Evolutionary conservation across 2,797 vertebrate genomes (phyloP), one percentile per base, ranked within the genome.

Genomic region (Stomatorhinus walkeri): DNA sequence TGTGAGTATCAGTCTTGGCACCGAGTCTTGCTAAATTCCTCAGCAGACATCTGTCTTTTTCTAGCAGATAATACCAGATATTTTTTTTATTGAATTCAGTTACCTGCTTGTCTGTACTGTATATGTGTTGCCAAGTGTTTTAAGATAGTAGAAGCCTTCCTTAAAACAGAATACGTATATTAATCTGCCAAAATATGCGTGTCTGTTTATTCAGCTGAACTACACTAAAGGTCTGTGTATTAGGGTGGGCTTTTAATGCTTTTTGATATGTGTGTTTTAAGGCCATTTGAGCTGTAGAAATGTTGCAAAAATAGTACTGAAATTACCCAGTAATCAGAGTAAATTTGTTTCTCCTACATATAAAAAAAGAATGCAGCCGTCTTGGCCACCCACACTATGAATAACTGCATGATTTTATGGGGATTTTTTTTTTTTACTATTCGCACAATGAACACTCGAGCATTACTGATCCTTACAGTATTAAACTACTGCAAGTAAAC

Each of bases 341-440:
- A 46, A 68, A 43, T 0, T 40, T 54, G 54, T 90, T 88, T 89
- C 61, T 64, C 22, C 59, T 28, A 28, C 43, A 40, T 32, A 6
- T 40, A 14, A 9, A 2, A 2, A 4, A 14, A 54, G 68, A 36
- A 76, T 48, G 12, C 16, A 43, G 5, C 36, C 3, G 51, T 87
- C 87, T 91, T 59, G 51, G 9, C 88, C 87, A 89, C 88, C 48
- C 49, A 89, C 43, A 87, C 84, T 76, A 3, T 85, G 51, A 9
- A 56, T 54, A 28, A 48, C 61, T 79, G 87, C 86, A 61, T 36
- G 83, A 79, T 28, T 10, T 59, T 89, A 40, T 52, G 1, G 19
- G 40, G 40, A 46, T 43, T n/a, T 81, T 43, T 40, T 83, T 14
- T 1, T 28, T 59, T 87, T 54, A 48, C 56, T 88, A 79, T 68